Conservation (phyloP, 2,888 invertebrate species). For the Chaitophorus viminalis region DNA sequence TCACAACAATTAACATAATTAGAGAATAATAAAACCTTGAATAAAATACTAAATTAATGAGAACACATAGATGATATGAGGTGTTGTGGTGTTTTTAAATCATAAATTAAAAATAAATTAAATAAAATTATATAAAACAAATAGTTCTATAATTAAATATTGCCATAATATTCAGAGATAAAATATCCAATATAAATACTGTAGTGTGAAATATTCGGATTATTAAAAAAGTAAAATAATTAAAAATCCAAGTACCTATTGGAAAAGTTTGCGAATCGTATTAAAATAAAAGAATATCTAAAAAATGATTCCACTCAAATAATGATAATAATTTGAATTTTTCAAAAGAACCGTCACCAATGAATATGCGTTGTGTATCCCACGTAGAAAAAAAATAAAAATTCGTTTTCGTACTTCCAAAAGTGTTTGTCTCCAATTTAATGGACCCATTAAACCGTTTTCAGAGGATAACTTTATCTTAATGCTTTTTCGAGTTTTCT, state of each 20-base stretch:
- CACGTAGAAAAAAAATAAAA: constrained; percentile 11
- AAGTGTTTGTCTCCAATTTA: constrained; percentile 1
- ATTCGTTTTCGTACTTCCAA: background rate
- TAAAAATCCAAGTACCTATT: constrained; percentile 11
- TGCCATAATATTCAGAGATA: background rate
- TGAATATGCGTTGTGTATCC: background rate
- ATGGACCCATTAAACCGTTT: constrained; percentile 29
- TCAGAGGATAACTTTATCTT: background rate
- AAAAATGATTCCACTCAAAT: background rate
- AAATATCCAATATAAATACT: background rate
- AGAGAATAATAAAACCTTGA: background rate
- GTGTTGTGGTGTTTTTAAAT: background rate
- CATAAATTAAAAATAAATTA: background rate
- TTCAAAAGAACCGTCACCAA: background rate
- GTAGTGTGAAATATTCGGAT: background rate
- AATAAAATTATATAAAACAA: background rate
- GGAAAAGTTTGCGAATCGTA: constrained; percentile 5
- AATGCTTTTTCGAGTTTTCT: background rate
- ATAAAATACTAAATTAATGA: background rate
- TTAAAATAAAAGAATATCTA: background rate
- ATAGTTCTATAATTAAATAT: background rate
- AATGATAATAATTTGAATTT: constrained; percentile 3
- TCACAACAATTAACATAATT: background rate
- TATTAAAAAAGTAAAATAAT: constrained; percentile 14
- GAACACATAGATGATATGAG: background rate